phyloP scores from a whole-genome alignment of 1,140 invertebrate genomes.

The Lineus longissimus region DNA sequence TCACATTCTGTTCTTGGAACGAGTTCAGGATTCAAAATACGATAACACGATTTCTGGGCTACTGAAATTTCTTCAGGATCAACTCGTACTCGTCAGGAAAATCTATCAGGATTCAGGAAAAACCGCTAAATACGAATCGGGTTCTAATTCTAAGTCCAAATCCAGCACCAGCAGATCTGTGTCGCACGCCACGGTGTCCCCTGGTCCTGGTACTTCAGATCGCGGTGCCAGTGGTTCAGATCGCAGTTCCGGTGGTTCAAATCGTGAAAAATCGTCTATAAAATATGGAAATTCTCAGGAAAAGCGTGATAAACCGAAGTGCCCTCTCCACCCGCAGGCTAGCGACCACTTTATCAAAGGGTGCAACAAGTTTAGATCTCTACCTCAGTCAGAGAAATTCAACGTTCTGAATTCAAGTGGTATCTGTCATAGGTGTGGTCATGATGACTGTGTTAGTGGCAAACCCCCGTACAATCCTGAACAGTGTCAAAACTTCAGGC shows the following conservation, averaged over 20 bases:
- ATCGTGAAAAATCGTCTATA: not conserved
- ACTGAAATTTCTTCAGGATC: not conserved
- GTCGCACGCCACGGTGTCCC: not conserved
- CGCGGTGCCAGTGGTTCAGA: no score
- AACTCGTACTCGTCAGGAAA: not conserved
- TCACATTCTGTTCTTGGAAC: not conserved
- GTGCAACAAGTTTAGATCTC: slow-evolving; percentile 1
- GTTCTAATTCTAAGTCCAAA: not conserved
- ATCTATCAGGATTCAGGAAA: not conserved
- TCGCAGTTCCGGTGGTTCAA: no score
- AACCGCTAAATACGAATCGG: not conserved
- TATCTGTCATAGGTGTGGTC: slow-evolving; percentile 4
- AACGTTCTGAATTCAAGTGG: not conserved
- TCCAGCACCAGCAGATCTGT: not conserved
- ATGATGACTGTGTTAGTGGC: not conserved
- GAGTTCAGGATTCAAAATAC: not conserved
- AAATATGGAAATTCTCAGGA: not conserved
- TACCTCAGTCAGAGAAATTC: slow-evolving; percentile 4
- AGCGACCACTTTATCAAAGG: not conserved
- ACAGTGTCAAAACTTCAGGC: not conserved
- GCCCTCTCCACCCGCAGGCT: slow-evolving; percentile 1
- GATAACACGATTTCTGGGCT: not conserved
- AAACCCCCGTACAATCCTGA: not conserved
- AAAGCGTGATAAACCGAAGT: not conserved
- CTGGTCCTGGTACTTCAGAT: not conserved